Conservation (phyloP, 1,140 invertebrate species). For the Ctenoplectra terminalis region DNA sequence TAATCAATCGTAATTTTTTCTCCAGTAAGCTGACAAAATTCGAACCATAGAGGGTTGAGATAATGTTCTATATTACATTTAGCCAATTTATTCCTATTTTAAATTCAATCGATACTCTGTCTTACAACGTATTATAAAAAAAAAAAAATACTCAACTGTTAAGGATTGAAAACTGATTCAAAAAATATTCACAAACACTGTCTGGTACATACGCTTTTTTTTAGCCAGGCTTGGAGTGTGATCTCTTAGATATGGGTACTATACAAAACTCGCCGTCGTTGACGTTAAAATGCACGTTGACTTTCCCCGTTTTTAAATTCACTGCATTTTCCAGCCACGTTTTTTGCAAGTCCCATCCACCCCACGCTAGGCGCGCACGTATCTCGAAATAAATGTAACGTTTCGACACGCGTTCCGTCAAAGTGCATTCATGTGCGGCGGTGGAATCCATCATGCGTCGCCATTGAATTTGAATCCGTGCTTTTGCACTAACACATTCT, state of each 20-base stretch:
- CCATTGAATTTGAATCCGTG: slow-evolving; percentile 48
- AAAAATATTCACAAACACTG: not conserved
- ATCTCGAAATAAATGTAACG: slow-evolving; percentile 60
- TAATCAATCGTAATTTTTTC: too few species aligned
- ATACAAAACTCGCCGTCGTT: slow-evolving; percentile 11
- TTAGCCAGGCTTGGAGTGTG: not conserved
- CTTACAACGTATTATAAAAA: too few species aligned
- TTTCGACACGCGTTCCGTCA: slow-evolving; percentile 58
- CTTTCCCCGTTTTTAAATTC: slow-evolving; percentile 55
- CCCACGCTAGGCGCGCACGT: slow-evolving; percentile 12
- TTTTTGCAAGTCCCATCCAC: not conserved
- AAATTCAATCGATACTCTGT: too few species aligned
- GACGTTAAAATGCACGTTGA: slow-evolving; percentile 56
- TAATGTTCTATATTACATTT: too few species aligned
- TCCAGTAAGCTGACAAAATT: too few species aligned
- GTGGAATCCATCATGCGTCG: slow-evolving; percentile 40
- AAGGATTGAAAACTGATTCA: not conserved
- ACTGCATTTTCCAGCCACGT: slow-evolving; percentile 42
- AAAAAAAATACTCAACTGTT: too few species aligned
- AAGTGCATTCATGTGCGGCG: slow-evolving; percentile 54
- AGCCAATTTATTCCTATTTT: too few species aligned
- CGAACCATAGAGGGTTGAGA: too few species aligned
- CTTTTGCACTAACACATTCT: slow-evolving; percentile 29
- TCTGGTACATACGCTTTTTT: not conserved
- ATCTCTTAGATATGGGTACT: slow-evolving; percentile 5